These are phyloP conservation scores for Hermaeophaga mercurialis DNA, from an alignment of 2,888 invertebrate genomes.

Conservation along the genomic window DNA sequence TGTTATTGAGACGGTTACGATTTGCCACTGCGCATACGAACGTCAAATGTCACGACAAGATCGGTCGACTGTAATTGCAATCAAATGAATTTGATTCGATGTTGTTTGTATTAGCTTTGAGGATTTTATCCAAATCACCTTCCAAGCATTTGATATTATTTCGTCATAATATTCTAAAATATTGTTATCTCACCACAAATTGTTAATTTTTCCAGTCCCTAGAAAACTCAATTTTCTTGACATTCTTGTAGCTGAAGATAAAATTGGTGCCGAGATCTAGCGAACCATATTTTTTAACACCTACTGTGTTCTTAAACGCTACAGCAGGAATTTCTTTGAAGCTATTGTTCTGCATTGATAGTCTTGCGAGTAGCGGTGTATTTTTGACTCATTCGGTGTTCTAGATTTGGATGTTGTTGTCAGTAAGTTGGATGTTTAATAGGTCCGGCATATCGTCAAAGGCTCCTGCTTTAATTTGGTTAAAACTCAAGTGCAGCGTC, in stretches of 20 bases:
- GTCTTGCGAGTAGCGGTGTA: constrained; percentile 41
- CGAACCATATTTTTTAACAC: constrained; percentile 39
- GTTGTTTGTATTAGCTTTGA: constrained; percentile 42
- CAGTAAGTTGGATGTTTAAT: constrained; percentile 42
- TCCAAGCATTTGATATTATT: constrained; percentile 44
- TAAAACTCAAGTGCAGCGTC: constrained; percentile 40
- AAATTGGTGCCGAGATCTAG: constrained; percentile 40
- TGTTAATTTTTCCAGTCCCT: constrained; percentile 42
- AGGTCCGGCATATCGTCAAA: constrained; percentile 40
- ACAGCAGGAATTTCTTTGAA: constrained; percentile 39
- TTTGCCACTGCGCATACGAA: too few species aligned
- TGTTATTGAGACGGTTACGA: too few species aligned
- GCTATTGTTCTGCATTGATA: constrained; percentile 45
- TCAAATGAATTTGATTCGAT: constrained; percentile 44
- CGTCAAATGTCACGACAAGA: too few species aligned
- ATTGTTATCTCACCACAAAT: constrained; percentile 47
- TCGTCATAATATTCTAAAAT: constrained; percentile 35
- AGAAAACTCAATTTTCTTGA: constrained; percentile 41
- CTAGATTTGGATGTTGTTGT: constrained; percentile 42
- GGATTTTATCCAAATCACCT: constrained; percentile 38
- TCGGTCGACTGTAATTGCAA: constrained; percentile 42
- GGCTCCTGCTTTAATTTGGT: constrained; percentile 36
- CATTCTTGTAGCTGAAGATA: constrained; percentile 45
- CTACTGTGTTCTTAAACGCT: constrained; percentile 44
- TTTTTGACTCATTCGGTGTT: constrained; percentile 44